These are phyloP conservation scores for Dorcus hopei DNA, from an alignment of 2,888 invertebrate species.

Conservation along the genomic window DNA sequence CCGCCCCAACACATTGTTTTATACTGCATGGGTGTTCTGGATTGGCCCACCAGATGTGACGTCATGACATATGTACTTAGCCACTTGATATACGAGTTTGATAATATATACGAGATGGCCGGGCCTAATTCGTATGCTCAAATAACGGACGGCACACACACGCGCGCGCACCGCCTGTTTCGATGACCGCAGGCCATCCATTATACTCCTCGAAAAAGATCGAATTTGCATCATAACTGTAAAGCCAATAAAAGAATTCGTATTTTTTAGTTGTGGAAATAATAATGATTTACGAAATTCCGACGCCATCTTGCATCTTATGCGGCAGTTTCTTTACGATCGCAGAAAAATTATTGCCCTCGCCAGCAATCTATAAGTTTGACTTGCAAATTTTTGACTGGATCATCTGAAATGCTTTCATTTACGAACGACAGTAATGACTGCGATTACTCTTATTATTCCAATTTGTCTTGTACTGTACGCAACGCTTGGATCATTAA, in stretches of 20 bases:
- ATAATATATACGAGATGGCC: constrained; percentile 30
- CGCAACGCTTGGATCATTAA: too few relatives aligned
- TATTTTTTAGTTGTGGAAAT: not conserved
- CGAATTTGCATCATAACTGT: not conserved
- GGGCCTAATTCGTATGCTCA: constrained; percentile 28
- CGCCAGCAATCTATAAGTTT: too few relatives aligned
- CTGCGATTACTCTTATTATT: too few relatives aligned
- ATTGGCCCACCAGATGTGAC: constrained; percentile 27
- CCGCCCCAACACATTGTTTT: constrained; percentile 25
- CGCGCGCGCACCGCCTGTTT: constrained; percentile 16
- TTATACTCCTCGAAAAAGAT: not conserved
- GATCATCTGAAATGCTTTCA: too few relatives aligned
- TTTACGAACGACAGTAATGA: too few relatives aligned
- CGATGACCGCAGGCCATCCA: not conserved
- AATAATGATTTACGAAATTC: too few relatives aligned
- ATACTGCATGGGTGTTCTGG: constrained; percentile 27
- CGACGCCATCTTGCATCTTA: too few relatives aligned
- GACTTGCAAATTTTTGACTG: too few relatives aligned
- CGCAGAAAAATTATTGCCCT: too few relatives aligned
- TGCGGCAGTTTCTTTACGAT: too few relatives aligned
- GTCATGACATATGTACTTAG: constrained; percentile 31
- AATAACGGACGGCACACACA: constrained; percentile 15
- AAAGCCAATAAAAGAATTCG: not conserved
- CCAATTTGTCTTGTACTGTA: too few relatives aligned
- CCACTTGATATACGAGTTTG: constrained; percentile 31